Percentiles rank a stretch among this genome's conserved stretches.
Conservation (phyloP, 2,797 vertebrate species). For the Dryobates pubescens region DNA sequence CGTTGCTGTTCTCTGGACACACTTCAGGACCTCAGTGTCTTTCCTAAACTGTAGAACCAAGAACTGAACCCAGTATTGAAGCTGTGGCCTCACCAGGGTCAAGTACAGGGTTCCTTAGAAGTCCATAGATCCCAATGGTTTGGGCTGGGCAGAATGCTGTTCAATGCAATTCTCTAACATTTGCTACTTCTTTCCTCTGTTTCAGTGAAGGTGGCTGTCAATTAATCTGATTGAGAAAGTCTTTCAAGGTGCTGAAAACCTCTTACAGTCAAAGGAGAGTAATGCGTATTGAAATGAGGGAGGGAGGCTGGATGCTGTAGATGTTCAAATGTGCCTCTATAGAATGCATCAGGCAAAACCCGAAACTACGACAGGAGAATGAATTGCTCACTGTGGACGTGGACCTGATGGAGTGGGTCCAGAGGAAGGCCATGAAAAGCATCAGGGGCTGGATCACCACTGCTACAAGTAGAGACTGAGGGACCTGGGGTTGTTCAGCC, state of each 20-base stretch:
- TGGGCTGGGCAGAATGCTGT: neutral
- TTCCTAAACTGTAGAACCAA: too few relatives aligned
- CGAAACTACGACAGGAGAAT: neutral
- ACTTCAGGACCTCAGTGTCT: too few relatives aligned
- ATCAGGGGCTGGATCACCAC: too few relatives aligned
- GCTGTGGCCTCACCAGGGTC: too few relatives aligned
- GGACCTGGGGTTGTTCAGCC: too few relatives aligned
- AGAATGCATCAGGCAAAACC: neutral
- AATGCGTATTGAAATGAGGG: neutral
- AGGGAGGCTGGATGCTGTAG: neutral
- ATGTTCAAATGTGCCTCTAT: neutral
- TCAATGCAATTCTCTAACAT: neutral
- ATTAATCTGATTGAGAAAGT: neutral
- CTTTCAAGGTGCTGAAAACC: constrained; percentile 23
- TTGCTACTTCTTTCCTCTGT: neutral
- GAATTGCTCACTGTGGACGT: neutral
- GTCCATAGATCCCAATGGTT: neutral
- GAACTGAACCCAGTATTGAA: too few relatives aligned
- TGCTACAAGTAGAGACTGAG: too few relatives aligned
- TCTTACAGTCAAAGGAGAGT: neutral
- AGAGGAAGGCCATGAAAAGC: too few relatives aligned
- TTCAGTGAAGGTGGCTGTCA: neutral
- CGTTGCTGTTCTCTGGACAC: too few relatives aligned
- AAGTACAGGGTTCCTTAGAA: neutral
- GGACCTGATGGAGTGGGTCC: too few relatives aligned